phyloP scores from a whole-genome alignment of 37 sponge, comb jelly and placozoan species.

The Beroe forskalii region DNA sequence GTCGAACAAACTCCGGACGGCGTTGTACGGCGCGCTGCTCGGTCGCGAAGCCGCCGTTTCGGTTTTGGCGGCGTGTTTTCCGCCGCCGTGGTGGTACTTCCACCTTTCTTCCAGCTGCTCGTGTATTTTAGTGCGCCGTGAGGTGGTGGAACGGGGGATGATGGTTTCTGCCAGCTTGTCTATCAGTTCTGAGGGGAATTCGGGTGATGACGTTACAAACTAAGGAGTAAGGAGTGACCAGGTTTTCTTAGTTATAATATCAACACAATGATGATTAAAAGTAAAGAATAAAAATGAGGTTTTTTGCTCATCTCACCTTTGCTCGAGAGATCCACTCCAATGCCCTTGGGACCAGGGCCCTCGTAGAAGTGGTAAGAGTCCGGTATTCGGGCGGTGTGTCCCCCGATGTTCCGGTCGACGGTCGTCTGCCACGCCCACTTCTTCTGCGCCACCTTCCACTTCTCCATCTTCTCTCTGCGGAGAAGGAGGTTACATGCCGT shows the following conservation, averaged over 20 bases:
- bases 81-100: constrained; percentile 45
- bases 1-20: constrained; percentile 19
- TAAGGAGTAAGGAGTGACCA: too few species aligned
- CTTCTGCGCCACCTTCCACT: constrained; percentile 44
- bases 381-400: constrained; percentile 39
- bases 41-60: background rate
- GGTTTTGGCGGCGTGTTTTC: background rate
- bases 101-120: constrained; percentile 4
- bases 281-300: too few species aligned
- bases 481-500: background rate
- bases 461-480: constrained; percentile 35
- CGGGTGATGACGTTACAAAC: too few species aligned
- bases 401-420: constrained; percentile 48
- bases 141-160: background rate
- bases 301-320: too few species aligned
- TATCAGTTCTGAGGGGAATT: background rate
- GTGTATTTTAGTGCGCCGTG: background rate
- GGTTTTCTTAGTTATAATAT: too few species aligned
- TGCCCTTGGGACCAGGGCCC: constrained; percentile 29
- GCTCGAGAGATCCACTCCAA: constrained; percentile 56
- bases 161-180: constrained; percentile 24
- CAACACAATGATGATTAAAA: too few species aligned
- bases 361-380: background rate
- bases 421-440: constrained; percentile 55
- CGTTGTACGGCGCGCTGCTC: constrained; percentile 2